Base-by-base conservation (phyloP, 2,797 vertebrate species). In the Muraenolepis orangiensis region DNA sequence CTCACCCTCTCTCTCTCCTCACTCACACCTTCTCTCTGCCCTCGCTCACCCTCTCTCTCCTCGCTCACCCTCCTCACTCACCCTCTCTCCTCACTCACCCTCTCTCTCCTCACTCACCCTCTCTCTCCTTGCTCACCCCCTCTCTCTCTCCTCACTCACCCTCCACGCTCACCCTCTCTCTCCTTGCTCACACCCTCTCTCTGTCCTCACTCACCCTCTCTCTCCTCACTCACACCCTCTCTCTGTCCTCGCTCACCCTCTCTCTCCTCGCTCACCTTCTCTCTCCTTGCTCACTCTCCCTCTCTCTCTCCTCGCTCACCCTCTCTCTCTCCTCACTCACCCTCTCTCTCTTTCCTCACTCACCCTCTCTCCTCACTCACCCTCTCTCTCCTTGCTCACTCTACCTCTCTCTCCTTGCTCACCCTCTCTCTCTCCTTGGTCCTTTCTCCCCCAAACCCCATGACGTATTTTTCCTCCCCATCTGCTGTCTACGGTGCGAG, bases 381-480 rank as follows among this genome's bases (percentile, higher is more conserved):
- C 11, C 80, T 73, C 70, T 69, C 42, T 23, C n/a, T 20, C 61
- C 74, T 84, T 71, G 23, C 38, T 66, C 20, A 70, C 78, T 75
- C 32, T 26, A 71, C 76, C 51, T 38, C 36, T 64, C 81, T 73
- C 69, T 70, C 46, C 29, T 10, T 71, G 68, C 74, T 84, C 74
- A 23, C 40, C 69, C 18, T 72, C 79, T 76, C 79, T 76, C 38
- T 18, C 71, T 76, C 36, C 30, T 70, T 46, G 3, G n/a, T 6
- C 16, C 34, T 42, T 31, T 42, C 51, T 57, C n/a, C 71, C 66
- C 30, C 38, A 31, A n/a, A 26, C n/a, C 84, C 78, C 81, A 81
- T 72, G 71, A 81, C 77, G 28, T 20, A 76, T 86, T 86, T 85
- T 30, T 81, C 76, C 77, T 74, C 30, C 74, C 84, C 82, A 74